These are phyloP conservation scores for Prorops nasuta DNA, from an alignment of 1,140 invertebrate genomes.

Conservation along the genomic window DNA sequence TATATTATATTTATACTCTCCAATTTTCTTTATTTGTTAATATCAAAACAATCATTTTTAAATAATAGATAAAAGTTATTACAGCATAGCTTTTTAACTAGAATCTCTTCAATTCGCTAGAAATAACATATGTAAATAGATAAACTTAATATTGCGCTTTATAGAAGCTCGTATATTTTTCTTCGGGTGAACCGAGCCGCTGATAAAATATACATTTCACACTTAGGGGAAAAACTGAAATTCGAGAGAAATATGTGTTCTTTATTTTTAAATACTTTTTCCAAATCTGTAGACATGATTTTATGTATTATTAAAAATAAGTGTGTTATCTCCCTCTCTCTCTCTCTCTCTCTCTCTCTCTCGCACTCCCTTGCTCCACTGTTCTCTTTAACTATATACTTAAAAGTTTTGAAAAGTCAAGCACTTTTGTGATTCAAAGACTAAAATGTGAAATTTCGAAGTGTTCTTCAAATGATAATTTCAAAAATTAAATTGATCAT, in stretches of 20 bases:
- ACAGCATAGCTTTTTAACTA: no score
- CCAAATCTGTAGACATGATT: background rate
- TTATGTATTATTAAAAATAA: background rate
- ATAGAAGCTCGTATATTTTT: constrained; percentile 30
- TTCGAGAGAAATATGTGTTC: no score
- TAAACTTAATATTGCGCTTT: constrained; percentile 25
- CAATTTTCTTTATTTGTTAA: no score
- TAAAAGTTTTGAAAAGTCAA: constrained; percentile 32
- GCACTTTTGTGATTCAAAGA: constrained; percentile 27
- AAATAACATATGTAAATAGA: constrained; percentile 11
- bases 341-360: background rate
- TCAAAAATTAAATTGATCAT: background rate
- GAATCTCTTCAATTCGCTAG: no score
- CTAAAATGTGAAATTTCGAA: constrained; percentile 29
- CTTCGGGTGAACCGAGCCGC: constrained; percentile 25
- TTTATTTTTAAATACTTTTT: no score
- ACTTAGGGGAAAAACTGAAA: no score
- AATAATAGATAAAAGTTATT: no score
- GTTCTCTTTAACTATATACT: background rate
- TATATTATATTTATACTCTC: no score
- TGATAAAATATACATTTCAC: constrained; percentile 33
- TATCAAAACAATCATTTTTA: no score
- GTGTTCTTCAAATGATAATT: constrained; percentile 20
- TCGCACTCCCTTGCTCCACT: background rate
- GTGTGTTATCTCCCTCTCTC: background rate